Base-by-base conservation (phyloP, 2,113 vertebrate species). In the Leucopsar rothschildi region DNA sequence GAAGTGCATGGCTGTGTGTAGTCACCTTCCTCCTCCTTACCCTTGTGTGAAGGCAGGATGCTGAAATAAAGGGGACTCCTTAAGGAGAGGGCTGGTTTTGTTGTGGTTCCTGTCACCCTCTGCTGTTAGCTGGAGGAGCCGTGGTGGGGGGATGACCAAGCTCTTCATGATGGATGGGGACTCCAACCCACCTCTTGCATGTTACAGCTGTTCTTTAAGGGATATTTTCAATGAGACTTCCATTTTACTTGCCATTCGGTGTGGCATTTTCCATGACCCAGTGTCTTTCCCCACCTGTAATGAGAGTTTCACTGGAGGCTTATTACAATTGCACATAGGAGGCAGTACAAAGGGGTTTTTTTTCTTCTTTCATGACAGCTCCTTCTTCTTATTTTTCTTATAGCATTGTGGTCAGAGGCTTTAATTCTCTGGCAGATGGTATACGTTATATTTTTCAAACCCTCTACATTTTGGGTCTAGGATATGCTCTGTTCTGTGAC, bases 381-480 rank as follows among this genome's bases (percentile, higher is more conserved):
- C 40, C 15, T n/a, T 73, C 33, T 89, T 75, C 15, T 31, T 64
- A 6, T 88, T 92, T 81, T 65, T 69, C 47, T 64, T 68, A 20
- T 0, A 29, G 25, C 2, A 0, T 64, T 85, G 53, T 78, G 61
- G 28, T 75, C 50, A 69, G 44, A 70, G 45, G 60, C 42, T 88
- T 86, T 88, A 82, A 79, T 95, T 86, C 56, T 89, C 57, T 91
- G 89, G 18, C 61, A 82, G 37, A 65, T 84, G 37, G 53, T 55
- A 15, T 42, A 49, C 3, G 11, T 23, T 71, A 60, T 75, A 42
- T 84, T 91, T 92, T 92, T 79, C 53, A 86, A 92, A 57, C 28
- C 42, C n/a, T 69, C 8, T 42, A 11, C 77, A 27, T 87, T 94
- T 85, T 57, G 28, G 10, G 23, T 92, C 59, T 76, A 44, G 40